Conservation (phyloP, 1,140 invertebrate genomes). For the Eupeodes corollae region DNA sequence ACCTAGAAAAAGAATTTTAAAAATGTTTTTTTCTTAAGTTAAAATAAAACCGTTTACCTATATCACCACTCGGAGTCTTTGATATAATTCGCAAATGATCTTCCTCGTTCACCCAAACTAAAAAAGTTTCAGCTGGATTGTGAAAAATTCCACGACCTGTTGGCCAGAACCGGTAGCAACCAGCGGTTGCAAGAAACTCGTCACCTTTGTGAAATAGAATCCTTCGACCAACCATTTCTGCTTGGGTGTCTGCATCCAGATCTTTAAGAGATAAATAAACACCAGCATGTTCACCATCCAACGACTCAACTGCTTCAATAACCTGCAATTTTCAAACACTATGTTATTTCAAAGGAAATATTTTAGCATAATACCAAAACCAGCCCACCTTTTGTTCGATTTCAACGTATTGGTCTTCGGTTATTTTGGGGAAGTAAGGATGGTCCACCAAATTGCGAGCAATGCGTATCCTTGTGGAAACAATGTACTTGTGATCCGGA, state of each 20-base stretch:
- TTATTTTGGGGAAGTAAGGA: slow-evolving; percentile 66
- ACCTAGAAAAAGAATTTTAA: slow-evolving; percentile 10
- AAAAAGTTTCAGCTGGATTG: slow-evolving; percentile 56
- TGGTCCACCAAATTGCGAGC: slow-evolving; percentile 57
- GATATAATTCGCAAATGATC: slow-evolving; percentile 61
- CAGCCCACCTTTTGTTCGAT: slow-evolving; percentile 27
- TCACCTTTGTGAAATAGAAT: slow-evolving; percentile 72
- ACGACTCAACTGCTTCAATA: slow-evolving; percentile 18
- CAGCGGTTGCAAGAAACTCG: slow-evolving; percentile 53
- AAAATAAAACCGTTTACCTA: slow-evolving; percentile 22
- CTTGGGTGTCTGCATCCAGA: slow-evolving; percentile 55
- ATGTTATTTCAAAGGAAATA: neutral
- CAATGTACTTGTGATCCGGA: slow-evolving; percentile 53
- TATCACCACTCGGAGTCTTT: slow-evolving; percentile 56
- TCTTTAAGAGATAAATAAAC: slow-evolving; percentile 57
- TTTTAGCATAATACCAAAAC: neutral
- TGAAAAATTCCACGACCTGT: slow-evolving; percentile 57
- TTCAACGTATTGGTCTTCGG: slow-evolving; percentile 49
- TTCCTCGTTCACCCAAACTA: slow-evolving; percentile 62
- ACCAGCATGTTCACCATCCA: slow-evolving; percentile 49
- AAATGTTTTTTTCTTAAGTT: neutral
- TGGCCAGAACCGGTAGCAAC: slow-evolving; percentile 68
- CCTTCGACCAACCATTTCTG: slow-evolving; percentile 63
- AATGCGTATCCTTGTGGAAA: slow-evolving; percentile 64
- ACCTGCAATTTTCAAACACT: neutral